phyloP scores from a whole-genome alignment of 35 echinoderm and acorn worm species.

The Stichopus chloronotus region DNA sequence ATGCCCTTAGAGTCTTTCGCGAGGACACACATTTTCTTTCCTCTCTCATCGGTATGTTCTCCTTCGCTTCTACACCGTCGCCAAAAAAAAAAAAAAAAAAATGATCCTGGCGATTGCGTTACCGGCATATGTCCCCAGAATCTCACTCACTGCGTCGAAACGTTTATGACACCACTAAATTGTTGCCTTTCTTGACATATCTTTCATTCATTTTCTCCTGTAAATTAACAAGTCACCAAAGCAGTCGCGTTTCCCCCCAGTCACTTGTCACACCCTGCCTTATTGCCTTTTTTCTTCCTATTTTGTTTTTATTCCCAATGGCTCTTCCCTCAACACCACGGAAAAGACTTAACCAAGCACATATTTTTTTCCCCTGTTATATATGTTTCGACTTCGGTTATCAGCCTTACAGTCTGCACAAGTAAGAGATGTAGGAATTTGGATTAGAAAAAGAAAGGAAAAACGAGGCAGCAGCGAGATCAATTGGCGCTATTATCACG shows the following conservation, averaged over 20 bases:
- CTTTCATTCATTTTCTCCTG: not conserved
- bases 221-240: not conserved
- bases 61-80: too few species aligned
- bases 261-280: not conserved
- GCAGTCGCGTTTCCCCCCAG: not conserved
- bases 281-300: not conserved
- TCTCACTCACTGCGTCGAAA: not conserved
- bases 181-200: not conserved
- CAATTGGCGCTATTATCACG: too few species aligned
- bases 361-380: not conserved
- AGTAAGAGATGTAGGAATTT: too few species aligned
- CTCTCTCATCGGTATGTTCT: too few species aligned
- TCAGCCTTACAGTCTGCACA: not conserved
- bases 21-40: too few species aligned
- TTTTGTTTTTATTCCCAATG: not conserved
- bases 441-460: too few species aligned
- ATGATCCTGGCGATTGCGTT: too few species aligned
- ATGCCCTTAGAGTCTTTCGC: too few species aligned
- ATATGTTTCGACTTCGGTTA: not conserved
- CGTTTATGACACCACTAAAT: not conserved
- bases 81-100: too few species aligned
- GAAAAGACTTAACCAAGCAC: not conserved
- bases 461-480: too few species aligned
- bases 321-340: not conserved
- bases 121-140: too few species aligned